These are phyloP conservation scores for Brachionus plicatilis DNA, from an alignment of 1,140 invertebrate species.

Conservation along the genomic window DNA sequence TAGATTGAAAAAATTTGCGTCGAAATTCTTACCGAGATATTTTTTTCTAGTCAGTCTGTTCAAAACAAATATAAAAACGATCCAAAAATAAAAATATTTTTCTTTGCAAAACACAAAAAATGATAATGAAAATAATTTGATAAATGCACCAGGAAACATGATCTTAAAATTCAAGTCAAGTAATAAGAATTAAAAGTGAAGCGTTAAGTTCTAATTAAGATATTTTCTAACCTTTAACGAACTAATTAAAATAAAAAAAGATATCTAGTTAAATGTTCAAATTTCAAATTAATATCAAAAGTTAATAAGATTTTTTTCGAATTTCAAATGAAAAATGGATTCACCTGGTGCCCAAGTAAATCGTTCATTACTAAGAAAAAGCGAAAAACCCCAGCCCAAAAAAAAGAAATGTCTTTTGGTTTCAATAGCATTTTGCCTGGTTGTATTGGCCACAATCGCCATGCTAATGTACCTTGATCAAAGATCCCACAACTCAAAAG, in stretches of 20 bases:
- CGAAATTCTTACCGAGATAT: background rate
- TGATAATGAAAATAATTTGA: background rate
- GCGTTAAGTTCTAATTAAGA: conserved; percentile 13
- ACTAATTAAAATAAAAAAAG: background rate
- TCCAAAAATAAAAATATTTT: background rate
- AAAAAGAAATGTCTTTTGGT: background rate
- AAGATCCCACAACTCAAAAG: background rate
- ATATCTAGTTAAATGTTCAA: background rate
- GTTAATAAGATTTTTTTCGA: background rate
- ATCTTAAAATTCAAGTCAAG: background rate
- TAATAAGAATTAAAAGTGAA: conserved; percentile 1
- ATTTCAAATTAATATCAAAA: background rate
- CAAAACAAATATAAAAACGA: background rate
- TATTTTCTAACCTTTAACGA: background rate
- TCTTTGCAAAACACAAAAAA: background rate
- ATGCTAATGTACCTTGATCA: background rate
- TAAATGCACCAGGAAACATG: background rate
- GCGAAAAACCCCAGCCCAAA: background rate
- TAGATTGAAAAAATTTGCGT: background rate
- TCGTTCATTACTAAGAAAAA: conserved; percentile 8
- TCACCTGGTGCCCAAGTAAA: background rate
- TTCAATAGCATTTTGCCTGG: background rate
- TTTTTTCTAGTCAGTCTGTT: background rate
- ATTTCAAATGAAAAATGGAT: background rate
- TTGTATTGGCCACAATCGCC: background rate